Evolutionary conservation across 1,140 invertebrate genomes (phyloP), one percentile per base, ranked within the genome.

Genomic region (Thrips palmi): DNA sequence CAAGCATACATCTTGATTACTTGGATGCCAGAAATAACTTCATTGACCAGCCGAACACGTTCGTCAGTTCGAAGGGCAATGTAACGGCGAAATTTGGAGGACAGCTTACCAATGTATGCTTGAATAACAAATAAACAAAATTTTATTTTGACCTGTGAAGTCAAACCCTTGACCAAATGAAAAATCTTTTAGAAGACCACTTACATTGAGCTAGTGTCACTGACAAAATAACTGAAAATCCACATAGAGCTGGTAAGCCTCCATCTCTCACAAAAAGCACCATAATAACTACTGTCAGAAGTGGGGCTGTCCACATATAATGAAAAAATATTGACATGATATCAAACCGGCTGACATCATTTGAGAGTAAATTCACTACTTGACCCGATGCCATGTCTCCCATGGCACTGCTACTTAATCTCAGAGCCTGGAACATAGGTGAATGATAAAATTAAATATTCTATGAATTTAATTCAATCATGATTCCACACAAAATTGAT

Each of bases 1-100:
- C 77, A 81, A 0, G 74, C 69, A 47, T 79, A 80, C 76, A 84
- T 79, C 55, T 85, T 87, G 39, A 87, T 79, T 1, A 88, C 74
- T 48, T 70, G 67, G 35, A 72, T 71, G 0, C 70, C 71, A 1
- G 62, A 66, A 15, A 85, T 68, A 14, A 85, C 74, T 57, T 85
- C 80, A 47, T 77, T 77, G 75, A 84, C 83, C 11, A 82, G 49
- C 5, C 75, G 57, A 2, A 85, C 71, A 31, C 82, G 55, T 50
- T 79, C 70, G 51, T 85, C 81, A 0, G 80, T 84, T 45, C 69
- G 65, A 6, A 62, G 52, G 0, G 76, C 72, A 0, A 71, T 79
- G 48, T 69, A 60, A 4, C 65, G 50, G 18, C 76, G 57, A 37
- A 71, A 69, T 27, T 62, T 67, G 0, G 73, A 70, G 2, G 74